Percentiles rank a stretch among this genome's conserved stretches.
phyloP scores from a whole-genome alignment of 1,140 invertebrate species.

The Delia radicum region DNA sequence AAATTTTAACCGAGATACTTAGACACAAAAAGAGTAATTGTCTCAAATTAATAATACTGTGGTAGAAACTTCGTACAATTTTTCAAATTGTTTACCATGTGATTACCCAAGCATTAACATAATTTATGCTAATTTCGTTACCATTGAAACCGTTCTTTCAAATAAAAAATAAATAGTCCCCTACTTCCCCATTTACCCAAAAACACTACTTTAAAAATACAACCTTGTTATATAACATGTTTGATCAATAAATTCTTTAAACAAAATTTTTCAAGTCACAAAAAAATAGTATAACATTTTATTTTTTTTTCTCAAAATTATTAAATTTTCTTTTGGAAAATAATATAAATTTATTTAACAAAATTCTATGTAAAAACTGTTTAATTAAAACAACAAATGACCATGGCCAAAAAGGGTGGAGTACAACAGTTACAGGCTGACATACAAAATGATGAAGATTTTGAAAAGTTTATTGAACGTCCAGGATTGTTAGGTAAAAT shows the following conservation, averaged over 20 bases:
- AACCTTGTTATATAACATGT: neutral
- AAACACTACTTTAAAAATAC: too few species aligned
- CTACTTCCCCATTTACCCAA: too few species aligned
- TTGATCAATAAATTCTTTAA: neutral
- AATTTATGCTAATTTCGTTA: too few species aligned
- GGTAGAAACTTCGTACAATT: too few species aligned
- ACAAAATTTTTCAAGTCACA: neutral
- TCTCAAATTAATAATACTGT: too few species aligned
- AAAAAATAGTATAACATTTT: neutral
- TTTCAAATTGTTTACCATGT: too few species aligned
- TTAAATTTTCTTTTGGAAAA: neutral
- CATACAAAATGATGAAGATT: constrained; percentile 83
- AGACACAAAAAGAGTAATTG: too few species aligned
- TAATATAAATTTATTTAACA: neutral
- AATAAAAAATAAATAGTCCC: too few species aligned
- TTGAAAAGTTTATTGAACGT: constrained; percentile 75
- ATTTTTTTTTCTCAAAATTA: neutral
- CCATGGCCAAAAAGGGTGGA: constrained; percentile 70
- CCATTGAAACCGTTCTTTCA: too few species aligned
- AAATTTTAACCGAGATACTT: too few species aligned
- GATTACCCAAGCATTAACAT: too few species aligned
- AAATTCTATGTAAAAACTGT: neutral
- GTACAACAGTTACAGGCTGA: constrained; percentile 77
- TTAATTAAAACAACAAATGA: neutral
- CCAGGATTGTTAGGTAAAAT: constrained; percentile 77